Evolutionary conservation across 2,888 invertebrate species (phyloP), one percentile per base, ranked within the genome.

Genomic region (Drosophila colorata): DNA sequence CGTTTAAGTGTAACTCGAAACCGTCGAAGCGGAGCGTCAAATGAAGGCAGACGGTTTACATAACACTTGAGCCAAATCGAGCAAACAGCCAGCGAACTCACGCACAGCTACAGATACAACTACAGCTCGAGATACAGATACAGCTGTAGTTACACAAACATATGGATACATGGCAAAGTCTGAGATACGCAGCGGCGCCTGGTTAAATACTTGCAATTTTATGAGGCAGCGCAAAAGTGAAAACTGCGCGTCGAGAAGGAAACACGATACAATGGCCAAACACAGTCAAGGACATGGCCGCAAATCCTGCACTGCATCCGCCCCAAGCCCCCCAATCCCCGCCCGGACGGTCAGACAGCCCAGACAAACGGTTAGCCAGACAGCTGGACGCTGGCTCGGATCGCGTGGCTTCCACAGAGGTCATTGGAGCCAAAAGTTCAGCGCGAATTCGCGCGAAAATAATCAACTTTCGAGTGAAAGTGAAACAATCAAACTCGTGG

Each of bases 391-490:
- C 64, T 57, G 60, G 55, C 52, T 46, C 41, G 46, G 51, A 46
- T 64, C 46, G 46, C 58, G 59, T 49, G 51, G 41, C 53, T 38
- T 25, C 31, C 41, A 47, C 33, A 60, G 69, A 74, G 82, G 84
- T 86, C 82, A 86, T 68, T 67, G 51, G 47, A 57, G 74, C 49
- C 74, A 67, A 60, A 65, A 74, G 79, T 84, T 77, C 78, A 75
- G 48, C 69, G 74, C 65, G 63, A 71, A 66, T 69, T 51, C 73
- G 61, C 80, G 75, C 75, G 73, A 69, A 74, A 85, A 83, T 85
- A 85, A 85, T 87, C 88, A 87, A 85, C 88, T 85, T 83, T 79
- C 53, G 60, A 71, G 69, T 59, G 87, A 84, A 87, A 85, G 85
- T 87, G 82, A 82, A 82, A 81, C 69, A 77, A 87, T 81, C 66